Base-by-base conservation (phyloP, 2,797 vertebrate species). In the Mareca strepera region DNA sequence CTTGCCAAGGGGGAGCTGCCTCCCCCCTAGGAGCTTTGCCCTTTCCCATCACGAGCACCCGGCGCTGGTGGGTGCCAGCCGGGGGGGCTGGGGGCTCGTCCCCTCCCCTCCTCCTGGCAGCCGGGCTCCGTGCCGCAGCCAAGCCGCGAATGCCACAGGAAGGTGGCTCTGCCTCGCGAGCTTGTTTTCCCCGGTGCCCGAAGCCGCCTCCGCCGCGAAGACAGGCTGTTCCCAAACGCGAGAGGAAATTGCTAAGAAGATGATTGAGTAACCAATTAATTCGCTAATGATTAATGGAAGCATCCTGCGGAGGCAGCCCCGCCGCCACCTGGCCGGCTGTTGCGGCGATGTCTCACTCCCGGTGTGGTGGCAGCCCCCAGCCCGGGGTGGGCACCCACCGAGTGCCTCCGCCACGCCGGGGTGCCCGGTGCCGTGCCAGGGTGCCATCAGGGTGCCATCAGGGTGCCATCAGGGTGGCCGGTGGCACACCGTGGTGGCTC, bases 251-350 rank as follows among this genome's bases (percentile, higher is more conserved):
- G 85, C 94, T 79, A 74, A 91, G 91, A 29, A 93, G 87, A 70
- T 84, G 93, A 92, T 93, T 93, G 90, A 97, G 82, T 90, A 78
- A 69, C 92, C 87, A 67, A 88, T 95, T 97, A 97, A 97, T 97
- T 90, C 95, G n/a, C 80, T 96, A 94, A 94, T 94, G 91, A 93
- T 95, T 94, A 96, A 92, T 87, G 64, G 17, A n/a, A 92, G 93
- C 92, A 92, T 94, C 91, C 95, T 95, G 96, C 18, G 50, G 77
- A 94, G 94, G 94, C 93, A 88, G 93, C 70, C 55, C 93, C 3
- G 7, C 70, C 64, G 72, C 94, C 52, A 20, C 72, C 72, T 8
- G 87, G 41, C 90, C 10, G 46, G 37, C 60, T 93, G 86, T 63
- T 83, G 31, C 62, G 5, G 20, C 4, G 8, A 90, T 96, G 94